Percentiles rank a stretch among this genome's conserved stretches.
Conservation (phyloP, 2,888 invertebrate genomes). For the Eupelmus urozonus region DNA sequence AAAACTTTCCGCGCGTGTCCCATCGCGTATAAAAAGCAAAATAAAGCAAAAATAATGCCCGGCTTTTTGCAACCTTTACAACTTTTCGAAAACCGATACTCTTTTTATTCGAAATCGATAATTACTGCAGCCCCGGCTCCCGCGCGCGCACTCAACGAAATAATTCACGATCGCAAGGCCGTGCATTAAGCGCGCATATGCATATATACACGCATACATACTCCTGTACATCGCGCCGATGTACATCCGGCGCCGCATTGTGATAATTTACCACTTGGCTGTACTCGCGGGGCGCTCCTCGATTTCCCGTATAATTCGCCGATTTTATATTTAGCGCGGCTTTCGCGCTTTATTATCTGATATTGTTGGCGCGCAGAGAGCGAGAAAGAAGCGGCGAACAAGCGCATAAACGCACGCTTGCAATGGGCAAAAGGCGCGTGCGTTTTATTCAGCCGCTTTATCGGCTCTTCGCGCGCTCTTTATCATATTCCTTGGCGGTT, state of each 20-base stretch:
- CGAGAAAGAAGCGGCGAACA: background rate
- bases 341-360: conserved; percentile 13
- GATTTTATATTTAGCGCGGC: conserved; percentile 6
- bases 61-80: too few species aligned
- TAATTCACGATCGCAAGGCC: background rate
- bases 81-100: too few species aligned
- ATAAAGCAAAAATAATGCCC: too few species aligned
- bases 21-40: too few species aligned
- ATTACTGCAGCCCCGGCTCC: too few species aligned
- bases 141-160: background rate
- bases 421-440: conserved; percentile 35
- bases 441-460: conserved; percentile 21
- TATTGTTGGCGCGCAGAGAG: background rate
- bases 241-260: background rate
- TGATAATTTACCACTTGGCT: conserved; percentile 5
- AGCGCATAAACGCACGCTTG: conserved; percentile 3
- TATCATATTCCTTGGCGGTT: conserved; percentile 36
- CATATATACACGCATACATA: background rate
- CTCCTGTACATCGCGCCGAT: background rate
- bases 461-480: conserved; percentile 7
- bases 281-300: background rate
- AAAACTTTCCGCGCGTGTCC: too few species aligned
- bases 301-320: background rate
- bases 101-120: too few species aligned
- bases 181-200: background rate